Base-by-base conservation (phyloP, 1,140 invertebrate genomes). In the Micrasema minimum region DNA sequence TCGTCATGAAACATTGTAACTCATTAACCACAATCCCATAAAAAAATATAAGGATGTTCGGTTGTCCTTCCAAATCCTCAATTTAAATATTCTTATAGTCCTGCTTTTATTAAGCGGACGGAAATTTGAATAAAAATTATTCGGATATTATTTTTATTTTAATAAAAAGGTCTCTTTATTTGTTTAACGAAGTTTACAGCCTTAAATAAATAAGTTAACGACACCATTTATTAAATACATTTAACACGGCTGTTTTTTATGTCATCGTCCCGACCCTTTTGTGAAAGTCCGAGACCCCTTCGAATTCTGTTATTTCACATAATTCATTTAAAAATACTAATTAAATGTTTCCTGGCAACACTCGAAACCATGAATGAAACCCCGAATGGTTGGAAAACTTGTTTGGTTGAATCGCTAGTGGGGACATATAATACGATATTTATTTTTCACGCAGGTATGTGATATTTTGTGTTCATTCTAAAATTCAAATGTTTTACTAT, bases 271-370 rank as follows among this genome's bases (percentile, higher is more conserved):
- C 14, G 5, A 20, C 16, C 20, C 55, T 64, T 46, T 46, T 7
- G 20, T 64, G 38, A 23, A 64, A 26, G 43, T 14, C 59, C 55
- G 14, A 50, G 57, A 3, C 46, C 65, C 45, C 59, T 68, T 55
- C 35, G 53, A 68, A 72, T 72, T 41, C 57, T 57, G 53, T 57
- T 46, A 65, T 72, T 62, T 69, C 23, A 57, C 66, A 72, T 72
- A 72, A 53, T 72, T 72, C 71, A 69, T 72, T 72, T 69, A 57
- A 69, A 71, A 72, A 72, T 72, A 55, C 61, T 72, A 72, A 72
- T 72, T 72, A 72, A 72, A 72, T 68, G 61, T 43, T 66, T 72
- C 71, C 57, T 66, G 50, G 57, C 66, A 22, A 68, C 50, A 45
- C 26, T 46, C 59, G 41, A 50, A 72, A 66, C 45, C 62, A 72